Evolutionary conservation across 2,113 vertebrate species (phyloP), one percentile per base, ranked within the genome.

Genomic region (Candoia aspera): DNA sequence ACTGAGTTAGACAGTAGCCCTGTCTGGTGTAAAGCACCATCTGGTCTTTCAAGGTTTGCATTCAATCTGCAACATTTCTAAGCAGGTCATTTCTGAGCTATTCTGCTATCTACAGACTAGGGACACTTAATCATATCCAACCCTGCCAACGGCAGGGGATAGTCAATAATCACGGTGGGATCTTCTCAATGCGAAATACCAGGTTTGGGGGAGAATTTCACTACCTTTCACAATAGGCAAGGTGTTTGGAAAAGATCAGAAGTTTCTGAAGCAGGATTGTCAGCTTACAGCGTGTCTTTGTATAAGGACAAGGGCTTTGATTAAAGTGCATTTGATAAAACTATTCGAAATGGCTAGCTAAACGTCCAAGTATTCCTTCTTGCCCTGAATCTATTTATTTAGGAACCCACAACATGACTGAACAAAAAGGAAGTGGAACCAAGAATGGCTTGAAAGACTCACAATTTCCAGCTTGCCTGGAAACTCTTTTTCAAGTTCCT

Each of bases 401-500:
- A 33, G 6, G 10, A 33, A 37, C 17, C 4, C 24, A 23, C 10
- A 10, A 46, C 12, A 79, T 37, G 68, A 37, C 2, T 0, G 0
- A 6, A 89, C 0, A 49, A 19, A 84, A 54, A 13, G 21, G 29
- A 8, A 10, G 6, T 9, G 2, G 13, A 26, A n/a, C 24, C 3
- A n/a, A 3, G 10, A 9, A 10, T 19, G 9, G 33, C 13, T 59
- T 37, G 23, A 8, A 0, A 19, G 8, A 96, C 97, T 96, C 95
- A 97, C 97, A 2, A 97, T 93, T 46, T 95, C 95, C 95, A 97
- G 94, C 90, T 91, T 57, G 11, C 95, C 95, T 0, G 96, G 97
- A 88, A 97, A 97, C 93, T 95, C 95, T 90, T 95, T 89, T 87
- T 97, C 97, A 8, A 97, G 94, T 91, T 95, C 95, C 95, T 95